phyloP scores from a whole-genome alignment of 2,888 invertebrate species.

The Pandemis heparana region DNA sequence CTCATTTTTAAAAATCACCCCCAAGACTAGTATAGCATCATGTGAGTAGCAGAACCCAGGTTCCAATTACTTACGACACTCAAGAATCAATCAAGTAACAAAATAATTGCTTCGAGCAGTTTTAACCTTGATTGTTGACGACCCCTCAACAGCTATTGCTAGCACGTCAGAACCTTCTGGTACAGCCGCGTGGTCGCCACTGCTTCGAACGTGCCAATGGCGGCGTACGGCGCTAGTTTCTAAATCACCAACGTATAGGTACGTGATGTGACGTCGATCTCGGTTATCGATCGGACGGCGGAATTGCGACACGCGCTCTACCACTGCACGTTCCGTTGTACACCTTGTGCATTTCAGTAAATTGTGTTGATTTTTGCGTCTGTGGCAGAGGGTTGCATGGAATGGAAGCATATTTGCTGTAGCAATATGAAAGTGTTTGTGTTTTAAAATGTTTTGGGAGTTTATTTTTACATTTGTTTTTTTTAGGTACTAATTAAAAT shows the following conservation, averaged over 20 bases:
- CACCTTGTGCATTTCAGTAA: constrained; percentile 42
- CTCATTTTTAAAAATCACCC: no score
- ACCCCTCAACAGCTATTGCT: background rate
- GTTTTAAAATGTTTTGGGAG: background rate
- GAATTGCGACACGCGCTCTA: constrained; percentile 49
- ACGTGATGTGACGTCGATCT: constrained; percentile 55
- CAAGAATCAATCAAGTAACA: no score
- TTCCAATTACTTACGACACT: no score
- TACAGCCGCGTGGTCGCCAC: background rate
- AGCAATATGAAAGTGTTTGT: background rate
- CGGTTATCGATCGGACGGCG: constrained; percentile 50
- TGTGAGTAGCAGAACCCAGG: no score
- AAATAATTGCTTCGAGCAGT: no score
- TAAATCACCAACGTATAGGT: constrained; percentile 47
- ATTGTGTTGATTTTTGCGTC: constrained; percentile 24
- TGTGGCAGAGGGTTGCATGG: background rate
- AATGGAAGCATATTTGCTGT: background rate
- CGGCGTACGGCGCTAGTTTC: constrained; percentile 40
- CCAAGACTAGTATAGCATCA: no score
- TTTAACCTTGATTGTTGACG: background rate
- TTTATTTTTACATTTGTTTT: background rate
- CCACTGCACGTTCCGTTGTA: constrained; percentile 45
- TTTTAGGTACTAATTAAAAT: background rate
- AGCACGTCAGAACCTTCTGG: background rate
- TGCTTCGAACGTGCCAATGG: constrained; percentile 40